A percentile compares a stretch with the other conserved stretches of the same genome.
Conservation (phyloP, 2,113 vertebrate species). For the Clinocottus analis region DNA sequence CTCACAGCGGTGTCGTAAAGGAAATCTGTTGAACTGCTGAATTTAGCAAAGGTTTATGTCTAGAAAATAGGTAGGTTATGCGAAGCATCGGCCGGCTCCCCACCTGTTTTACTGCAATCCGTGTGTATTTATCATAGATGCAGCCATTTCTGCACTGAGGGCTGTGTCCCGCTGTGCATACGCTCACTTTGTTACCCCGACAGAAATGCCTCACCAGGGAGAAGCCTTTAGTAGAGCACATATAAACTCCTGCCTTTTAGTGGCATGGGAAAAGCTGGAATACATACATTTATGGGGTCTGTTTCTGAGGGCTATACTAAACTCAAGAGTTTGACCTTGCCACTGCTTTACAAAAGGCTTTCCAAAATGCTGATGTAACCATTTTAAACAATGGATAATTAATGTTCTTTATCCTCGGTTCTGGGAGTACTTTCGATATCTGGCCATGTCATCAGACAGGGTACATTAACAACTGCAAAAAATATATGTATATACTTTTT, state of each 20-base stretch:
- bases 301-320: conserved; percentile 56
- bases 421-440: conserved; percentile 27
- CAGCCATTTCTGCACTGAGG: conserved; percentile 56
- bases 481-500: background rate
- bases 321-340: conserved; percentile 73
- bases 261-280: conserved; percentile 66
- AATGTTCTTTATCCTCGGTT: conserved; percentile 29
- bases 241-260: conserved; percentile 74
- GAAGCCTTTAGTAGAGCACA: conserved; percentile 71
- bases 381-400: conserved; percentile 65
- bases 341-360: conserved; percentile 10
- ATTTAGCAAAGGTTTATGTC: conserved; percentile 58
- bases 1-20: conserved; percentile 49
- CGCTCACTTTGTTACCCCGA: conserved; percentile 74
- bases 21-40: conserved; percentile 51
- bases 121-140: conserved; percentile 70
- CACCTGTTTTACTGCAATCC: conserved; percentile 65
- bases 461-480: conserved; percentile 23
- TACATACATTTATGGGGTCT: conserved; percentile 63
- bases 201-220: conserved; percentile 75
- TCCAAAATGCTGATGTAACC: conserved; percentile 46
- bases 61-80: conserved; percentile 61
- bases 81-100: conserved; percentile 43
- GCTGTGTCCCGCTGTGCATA: conserved; percentile 67
- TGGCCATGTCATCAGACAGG: conserved; percentile 22